phyloP scores from a whole-genome alignment of 2,888 invertebrate genomes.

The Megaustenia siamemsis region DNA sequence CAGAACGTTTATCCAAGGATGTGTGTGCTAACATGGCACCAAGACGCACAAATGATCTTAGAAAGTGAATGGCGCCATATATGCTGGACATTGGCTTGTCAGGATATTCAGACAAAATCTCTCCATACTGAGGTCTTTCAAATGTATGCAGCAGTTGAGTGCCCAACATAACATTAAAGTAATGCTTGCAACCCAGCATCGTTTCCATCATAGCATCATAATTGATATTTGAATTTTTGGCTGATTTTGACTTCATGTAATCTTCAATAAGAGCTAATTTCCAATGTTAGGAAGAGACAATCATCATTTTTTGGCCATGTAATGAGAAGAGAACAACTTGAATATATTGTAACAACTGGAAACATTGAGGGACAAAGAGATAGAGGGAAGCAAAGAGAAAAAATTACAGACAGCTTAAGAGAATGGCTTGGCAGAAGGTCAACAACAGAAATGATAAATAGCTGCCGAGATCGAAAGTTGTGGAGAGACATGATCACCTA shows the following conservation, averaged over 20 bases:
- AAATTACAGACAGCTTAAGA: too few species aligned
- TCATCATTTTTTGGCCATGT: conserved; percentile 92
- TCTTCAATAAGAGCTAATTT: conserved; percentile 91
- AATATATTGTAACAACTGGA: too few species aligned
- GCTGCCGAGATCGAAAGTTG: too few species aligned
- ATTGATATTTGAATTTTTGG: conserved; percentile 88
- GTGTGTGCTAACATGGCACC: conserved; percentile 95
- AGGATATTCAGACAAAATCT: conserved; percentile 86
- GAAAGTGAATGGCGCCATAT: conserved; percentile 93
- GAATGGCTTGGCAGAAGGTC: too few species aligned
- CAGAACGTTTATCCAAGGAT: conserved; percentile 91
- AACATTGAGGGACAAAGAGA: too few species aligned
- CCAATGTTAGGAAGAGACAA: too few species aligned
- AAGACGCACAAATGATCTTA: conserved; percentile 92
- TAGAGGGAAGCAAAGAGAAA: too few species aligned
- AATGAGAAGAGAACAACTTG: conserved; percentile 70
- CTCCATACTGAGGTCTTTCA: conserved; percentile 93
- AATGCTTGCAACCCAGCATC: conserved; percentile 89
- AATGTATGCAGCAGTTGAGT: conserved; percentile 95
- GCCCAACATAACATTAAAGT: conserved; percentile 95
- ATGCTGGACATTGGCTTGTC: conserved; percentile 88
- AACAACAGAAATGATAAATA: too few species aligned
- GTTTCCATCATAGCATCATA: conserved; percentile 82
- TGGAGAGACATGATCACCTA: too few species aligned
- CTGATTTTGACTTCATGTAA: conserved; percentile 87